Base-by-base conservation (phyloP, 2,797 vertebrate genomes). In the Amblyopsis hoosieri region DNA sequence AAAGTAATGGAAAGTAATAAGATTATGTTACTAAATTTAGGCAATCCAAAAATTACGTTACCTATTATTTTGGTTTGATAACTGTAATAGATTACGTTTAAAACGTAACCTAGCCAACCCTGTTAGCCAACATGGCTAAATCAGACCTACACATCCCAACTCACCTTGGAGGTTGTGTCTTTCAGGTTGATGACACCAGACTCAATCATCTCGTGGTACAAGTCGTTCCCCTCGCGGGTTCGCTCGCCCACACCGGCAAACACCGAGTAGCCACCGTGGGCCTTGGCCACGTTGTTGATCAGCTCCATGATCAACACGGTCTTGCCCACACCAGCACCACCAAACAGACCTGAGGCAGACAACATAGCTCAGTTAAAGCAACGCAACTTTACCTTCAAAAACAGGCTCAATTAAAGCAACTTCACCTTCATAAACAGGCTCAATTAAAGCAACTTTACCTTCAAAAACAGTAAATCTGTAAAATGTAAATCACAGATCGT, bases 201-300 rank as follows among this genome's bases (percentile, higher is more conserved):
- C 87, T 99, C 97, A 0, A 98, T 99, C 97, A 99, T 99, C 85
- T 99, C 97, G 53, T 99, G 96, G 89, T 99, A 99, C 84, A 99
- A 91, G 61, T 99, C 97, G 4, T 99, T 99, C 78, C 97, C 97
- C 78, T 99, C 97, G 0, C 97, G 96, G 66, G 96, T 99, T 12
- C 97, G 92, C 79, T 99, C 97, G 10, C 97, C 96, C 12, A 99
- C 97, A 0, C 97, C 96, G 0, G 97, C 96, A 14, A 99, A 99
- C 85, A 99, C 97, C 0, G 97, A 99, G 81, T 99, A 99, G 72
- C 97, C 97, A 73, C 97, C 96, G 4, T 99, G 97, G 76, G 97
- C 97, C 86, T 99, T 99, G 45, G 97, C 97, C 56, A 99, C 97
- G 0, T 99, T 99, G 89, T 99, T 99, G 85, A 99, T 99, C 86